Evolutionary conservation across 2,888 invertebrate genomes (phyloP), one percentile per base, ranked within the genome.

Genomic region (Eupeodes latifasciatus): DNA sequence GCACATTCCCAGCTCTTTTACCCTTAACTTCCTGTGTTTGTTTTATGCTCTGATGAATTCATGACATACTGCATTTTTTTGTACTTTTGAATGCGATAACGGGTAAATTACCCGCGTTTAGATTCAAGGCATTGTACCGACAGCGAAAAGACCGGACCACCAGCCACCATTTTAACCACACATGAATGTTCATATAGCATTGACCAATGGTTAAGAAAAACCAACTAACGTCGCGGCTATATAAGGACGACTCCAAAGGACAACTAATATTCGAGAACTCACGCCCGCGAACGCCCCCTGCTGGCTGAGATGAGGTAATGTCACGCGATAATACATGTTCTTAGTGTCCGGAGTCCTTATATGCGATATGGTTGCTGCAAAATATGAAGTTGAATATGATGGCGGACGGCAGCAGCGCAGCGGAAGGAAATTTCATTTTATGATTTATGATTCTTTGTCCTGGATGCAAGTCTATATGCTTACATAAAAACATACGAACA

Each of bases 251-350:
- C 59, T 40, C 27, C 2, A 27, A 27, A 27, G 27, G 27, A 27
- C 27, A 27, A 1, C 27, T 27, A 27, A 27, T 27, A 27, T 27
- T 1, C 27, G 40, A 40, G 40, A 9, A 40, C 40, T 40, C 5
- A 5, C 40, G 40, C 40, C 40, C 40, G 9, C 9, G 9, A 5
- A 7, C 40, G 40, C 40, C 77, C 78, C 74, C 67, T 47, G n/a
- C 14, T 7, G 55, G 36, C 47, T 53, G 85, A 85, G 85, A 88
- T 85, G 88, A 81, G 78, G 85, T 81, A 78, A 79, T 88, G 88
- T 88, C 88, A 88, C 88, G 88, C 88, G 84, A 88, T 88, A 88
- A 88, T 78, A 85, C 81, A 88, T 71, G 78, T 78, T 69, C 69
- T 61, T 59, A 77, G 87, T 87, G 71, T 83, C 80, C 80, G 83